These are phyloP conservation scores for Sebastes diploproa DNA, from an alignment of 2,797 vertebrate genomes.

Conservation along the genomic window DNA sequence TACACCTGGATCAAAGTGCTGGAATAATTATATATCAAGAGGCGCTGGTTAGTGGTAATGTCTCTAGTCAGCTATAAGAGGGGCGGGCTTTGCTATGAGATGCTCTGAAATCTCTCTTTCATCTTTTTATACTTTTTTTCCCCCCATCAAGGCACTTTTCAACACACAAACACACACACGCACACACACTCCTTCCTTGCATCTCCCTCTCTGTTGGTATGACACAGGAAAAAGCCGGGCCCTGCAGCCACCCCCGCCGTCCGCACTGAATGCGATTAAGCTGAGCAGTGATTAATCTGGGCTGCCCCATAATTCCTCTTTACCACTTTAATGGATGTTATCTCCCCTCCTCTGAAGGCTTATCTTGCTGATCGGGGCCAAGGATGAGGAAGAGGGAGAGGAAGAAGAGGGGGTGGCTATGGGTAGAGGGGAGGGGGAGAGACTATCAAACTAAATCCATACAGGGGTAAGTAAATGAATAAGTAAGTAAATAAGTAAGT, in stretches of 20 bases:
- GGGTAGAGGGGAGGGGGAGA: slow-evolving; percentile 3
- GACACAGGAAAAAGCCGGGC: slow-evolving; percentile 73
- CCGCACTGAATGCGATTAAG: slow-evolving; percentile 80
- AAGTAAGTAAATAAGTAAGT: slow-evolving; percentile 76
- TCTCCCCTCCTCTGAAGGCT: slow-evolving; percentile 82
- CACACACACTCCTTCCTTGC: slow-evolving; percentile 1
- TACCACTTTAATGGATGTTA: slow-evolving; percentile 86
- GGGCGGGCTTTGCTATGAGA: slow-evolving; percentile 51
- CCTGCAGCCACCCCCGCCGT: slow-evolving; percentile 70
- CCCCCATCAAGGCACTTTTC: slow-evolving; percentile 60
- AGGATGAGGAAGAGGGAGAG: slow-evolving; percentile 61
- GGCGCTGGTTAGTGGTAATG: slow-evolving; percentile 61
- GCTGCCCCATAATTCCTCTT: slow-evolving; percentile 84
- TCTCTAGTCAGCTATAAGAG: slow-evolving; percentile 65
- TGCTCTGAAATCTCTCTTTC: slow-evolving; percentile 68
- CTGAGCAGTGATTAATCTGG: slow-evolving; percentile 83
- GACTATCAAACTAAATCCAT: slow-evolving; percentile 73
- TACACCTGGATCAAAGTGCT: slow-evolving; percentile 73
- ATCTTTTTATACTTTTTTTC: slow-evolving; percentile 65
- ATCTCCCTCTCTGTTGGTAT: slow-evolving; percentile 56
- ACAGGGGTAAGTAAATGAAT: slow-evolving; percentile 76
- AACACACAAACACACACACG: slow-evolving; percentile 18
- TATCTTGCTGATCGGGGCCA: slow-evolving; percentile 83
- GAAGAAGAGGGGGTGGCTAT: slow-evolving; percentile 33
- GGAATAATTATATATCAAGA: slow-evolving; percentile 71